A percentile compares a stretch with the other conserved stretches of the same genome.
Evolutionary conservation across 2,113 vertebrate genomes (phyloP).

Genomic region (Engraulis encrasicolus): DNA sequence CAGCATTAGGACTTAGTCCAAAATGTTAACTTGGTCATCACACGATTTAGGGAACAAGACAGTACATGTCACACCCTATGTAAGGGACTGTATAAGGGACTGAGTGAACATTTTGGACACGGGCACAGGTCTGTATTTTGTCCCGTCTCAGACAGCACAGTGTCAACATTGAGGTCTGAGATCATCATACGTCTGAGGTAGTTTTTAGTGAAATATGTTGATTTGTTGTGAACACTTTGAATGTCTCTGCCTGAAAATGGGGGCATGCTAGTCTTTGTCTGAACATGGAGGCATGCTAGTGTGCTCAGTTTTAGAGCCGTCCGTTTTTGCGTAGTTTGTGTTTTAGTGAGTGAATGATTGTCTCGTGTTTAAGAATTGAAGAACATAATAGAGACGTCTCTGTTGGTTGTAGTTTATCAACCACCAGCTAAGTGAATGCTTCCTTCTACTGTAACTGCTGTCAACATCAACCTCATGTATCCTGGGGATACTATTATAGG

Average conservation of each 20-base stretch:
- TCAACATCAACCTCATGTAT: neutral
- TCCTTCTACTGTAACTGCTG: neutral
- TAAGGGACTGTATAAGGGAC: too few relatives aligned
- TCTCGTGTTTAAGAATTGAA: neutral
- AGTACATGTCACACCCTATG: too few relatives aligned
- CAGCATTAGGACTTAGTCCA: neutral
- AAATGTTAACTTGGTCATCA: too few relatives aligned
- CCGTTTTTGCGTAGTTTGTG: neutral
- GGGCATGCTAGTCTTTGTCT: neutral
- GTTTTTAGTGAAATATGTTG: neutral
- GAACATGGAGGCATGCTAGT: neutral
- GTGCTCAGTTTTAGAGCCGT: neutral
- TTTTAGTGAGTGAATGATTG: neutral
- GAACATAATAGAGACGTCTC: too few relatives aligned
- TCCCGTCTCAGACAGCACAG: neutral
- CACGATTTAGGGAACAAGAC: too few relatives aligned
- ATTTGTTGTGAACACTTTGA: neutral
- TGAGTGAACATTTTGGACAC: too few relatives aligned
- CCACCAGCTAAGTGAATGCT: neutral
- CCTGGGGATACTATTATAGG: neutral
- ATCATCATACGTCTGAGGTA: neutral
- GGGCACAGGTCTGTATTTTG: too few relatives aligned
- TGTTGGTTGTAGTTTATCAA: neutral
- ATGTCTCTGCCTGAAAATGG: neutral
- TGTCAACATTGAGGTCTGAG: neutral